phyloP scores from a whole-genome alignment of 2,797 vertebrate genomes.

The Scolopax rusticola region DNA sequence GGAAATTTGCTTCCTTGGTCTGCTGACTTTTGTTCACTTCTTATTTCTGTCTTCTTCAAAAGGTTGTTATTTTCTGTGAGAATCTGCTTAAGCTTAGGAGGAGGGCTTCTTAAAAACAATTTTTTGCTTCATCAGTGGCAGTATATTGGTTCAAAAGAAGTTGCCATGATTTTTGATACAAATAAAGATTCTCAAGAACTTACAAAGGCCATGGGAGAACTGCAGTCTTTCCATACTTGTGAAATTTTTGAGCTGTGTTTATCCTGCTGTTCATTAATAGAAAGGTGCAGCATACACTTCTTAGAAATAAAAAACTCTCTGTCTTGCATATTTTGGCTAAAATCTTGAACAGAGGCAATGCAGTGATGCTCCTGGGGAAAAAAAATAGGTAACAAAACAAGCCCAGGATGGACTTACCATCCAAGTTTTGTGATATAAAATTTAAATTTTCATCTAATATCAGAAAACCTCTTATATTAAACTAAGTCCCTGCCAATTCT shows the following conservation, averaged over 20 bases:
- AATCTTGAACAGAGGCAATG: not conserved
- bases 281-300: not conserved
- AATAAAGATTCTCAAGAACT: conserved; percentile 27
- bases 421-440: not conserved
- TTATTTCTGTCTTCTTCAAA: conserved; percentile 52
- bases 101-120: conserved; percentile 62
- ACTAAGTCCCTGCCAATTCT: not conserved
- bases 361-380: not conserved
- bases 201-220: not conserved
- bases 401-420: not conserved
- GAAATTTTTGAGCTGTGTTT: not conserved
- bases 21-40: conserved; percentile 32
- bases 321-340: not conserved
- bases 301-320: not conserved
- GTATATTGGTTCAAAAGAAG: conserved; percentile 58
- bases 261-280: not conserved
- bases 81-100: conserved; percentile 56
- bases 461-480: not conserved
- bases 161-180: conserved; percentile 11
- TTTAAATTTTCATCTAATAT: not conserved
- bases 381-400: not conserved
- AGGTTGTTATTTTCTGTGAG: conserved; percentile 56
- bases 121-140: conserved; percentile 60
- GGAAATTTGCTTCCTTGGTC: conserved; percentile 19
- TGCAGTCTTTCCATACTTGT: not conserved